Evolutionary conservation across 2,888 invertebrate species (phyloP), one percentile per base, ranked within the genome.

Genomic region (Latheticus oryzae): DNA sequence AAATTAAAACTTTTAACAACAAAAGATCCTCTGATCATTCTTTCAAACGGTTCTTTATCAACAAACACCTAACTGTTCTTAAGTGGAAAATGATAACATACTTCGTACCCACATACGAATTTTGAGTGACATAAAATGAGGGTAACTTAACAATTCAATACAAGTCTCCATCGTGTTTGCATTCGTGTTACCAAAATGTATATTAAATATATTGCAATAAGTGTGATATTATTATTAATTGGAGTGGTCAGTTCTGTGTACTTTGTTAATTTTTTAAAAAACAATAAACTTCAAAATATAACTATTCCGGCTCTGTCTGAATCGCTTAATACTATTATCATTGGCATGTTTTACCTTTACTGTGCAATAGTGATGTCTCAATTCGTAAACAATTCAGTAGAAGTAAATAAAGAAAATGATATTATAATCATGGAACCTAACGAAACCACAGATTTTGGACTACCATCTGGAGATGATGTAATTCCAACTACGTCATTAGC

Each of bases 291-390:
- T n/a, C 59, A 62, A 11, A 62, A 61, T 43, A 60, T 62, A 7
- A 54, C 55, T 8, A 55, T 71, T 12, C 43, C 67, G 32, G 64
- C 70, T 5, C 32, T 74, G 24, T 71, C 71, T 5, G 76, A 78
- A 61, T 69, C 71, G 8, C 43, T 74, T 33, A 67, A 72, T 9
- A 73, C 76, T n/a, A 59, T 73, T 32, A 54, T 71, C 7, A 71
- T 78, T 30, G 77, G 76, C 33, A 51, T 73, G 23, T 69, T 77
- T 59, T 76, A 76, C 58, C 60, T 77, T 12, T 74, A 70, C 58
- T 64, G 65, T 5, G 62, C 66, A 13, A 33, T 58, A 1, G 35
- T 68, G 26, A 38, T 65, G 32, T 53, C 64, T 23, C 52, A 52
- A 12, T 17, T 28, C 8, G 28, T 38, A 3, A 12, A 28, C 9